Base-by-base conservation (phyloP, 2,113 vertebrate species). In the Rynchops niger region DNA sequence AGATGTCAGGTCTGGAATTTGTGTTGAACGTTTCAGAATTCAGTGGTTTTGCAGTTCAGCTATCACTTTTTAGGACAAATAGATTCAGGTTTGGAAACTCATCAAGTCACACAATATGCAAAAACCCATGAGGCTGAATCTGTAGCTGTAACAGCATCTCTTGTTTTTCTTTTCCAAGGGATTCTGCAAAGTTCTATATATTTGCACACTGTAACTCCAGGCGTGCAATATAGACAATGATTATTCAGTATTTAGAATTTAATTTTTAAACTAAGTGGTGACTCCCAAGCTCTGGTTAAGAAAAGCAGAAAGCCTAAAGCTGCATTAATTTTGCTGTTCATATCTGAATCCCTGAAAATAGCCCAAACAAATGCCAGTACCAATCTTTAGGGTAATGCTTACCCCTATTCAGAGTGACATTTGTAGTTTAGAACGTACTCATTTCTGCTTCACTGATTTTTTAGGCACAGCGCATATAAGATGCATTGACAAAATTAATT, bases 281-380 rank as follows among this genome's bases (percentile, higher is more conserved):
- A 43, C 26, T 84, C 84, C 90, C 34, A 95, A 81, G 45, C 27
- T 95, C 74, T 93, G 26, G 34, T 69, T 95, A 82, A 94, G 80
- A 86, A 95, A 96, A 95, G 20, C 22, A 49, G 58, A 85, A 87
- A 93, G 74, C 66, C 81, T 93, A 49, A 88, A 93, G 52, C 78
- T 65, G 74, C 52, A 29, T 94, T 95, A 78, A 93, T 94, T 93
- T 55, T 90, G 47, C 77, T 77, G 9, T 94, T 94, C 62, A 30
- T 89, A 92, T 87, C 53, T 56, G 43, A 87, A 84, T 61, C 73
- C 82, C 79, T 92, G 89, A 95, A 95, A 90, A 82, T 23, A 71
- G 38, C 82, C 88, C 80, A 84, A 78, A 96, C 40, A 90, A 96
- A 95, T 72, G 82, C 70, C 93, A 90, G 52, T 86, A 85, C 71